These are phyloP conservation scores for Iphiclides podalirius DNA, from an alignment of 2,888 invertebrate genomes.

Conservation along the genomic window DNA sequence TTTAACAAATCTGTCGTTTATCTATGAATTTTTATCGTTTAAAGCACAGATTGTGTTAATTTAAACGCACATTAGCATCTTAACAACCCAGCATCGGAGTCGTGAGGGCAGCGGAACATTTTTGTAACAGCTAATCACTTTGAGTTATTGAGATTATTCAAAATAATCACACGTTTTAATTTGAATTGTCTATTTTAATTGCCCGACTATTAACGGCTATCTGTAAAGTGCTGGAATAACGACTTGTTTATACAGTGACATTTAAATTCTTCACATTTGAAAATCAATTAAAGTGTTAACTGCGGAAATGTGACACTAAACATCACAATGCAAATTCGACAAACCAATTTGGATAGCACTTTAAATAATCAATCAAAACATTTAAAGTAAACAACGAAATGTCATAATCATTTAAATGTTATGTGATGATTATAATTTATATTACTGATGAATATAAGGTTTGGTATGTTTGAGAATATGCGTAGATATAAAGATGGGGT, in stretches of 20 bases:
- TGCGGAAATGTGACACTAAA: neutral
- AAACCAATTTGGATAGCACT: slow-evolving; percentile 6
- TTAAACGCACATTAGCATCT: slow-evolving; percentile 20
- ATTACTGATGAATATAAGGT: too few species aligned
- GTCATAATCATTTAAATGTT: too few species aligned
- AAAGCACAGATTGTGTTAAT: slow-evolving; percentile 21
- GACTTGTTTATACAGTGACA: slow-evolving; percentile 5
- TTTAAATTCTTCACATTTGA: neutral
- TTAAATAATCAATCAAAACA: slow-evolving; percentile 6
- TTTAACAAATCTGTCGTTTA: slow-evolving; percentile 29
- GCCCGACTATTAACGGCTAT: slow-evolving; percentile 4
- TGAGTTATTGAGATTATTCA: slow-evolving; percentile 4
- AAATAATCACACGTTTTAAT: slow-evolving; percentile 8
- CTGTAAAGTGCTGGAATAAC: slow-evolving; percentile 1
- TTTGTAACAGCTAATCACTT: slow-evolving; percentile 4
- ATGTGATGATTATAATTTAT: too few species aligned
- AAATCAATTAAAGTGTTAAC: neutral
- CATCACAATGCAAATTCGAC: neutral
- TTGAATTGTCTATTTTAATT: slow-evolving; percentile 18
- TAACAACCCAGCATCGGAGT: slow-evolving; percentile 9
- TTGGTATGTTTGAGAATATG: too few species aligned
- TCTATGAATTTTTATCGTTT: slow-evolving; percentile 25
- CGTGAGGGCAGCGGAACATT: slow-evolving; percentile 1
- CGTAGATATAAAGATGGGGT: too few species aligned
- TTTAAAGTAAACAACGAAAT: neutral